Base-by-base conservation (phyloP, 2,113 vertebrate genomes). In the Vulpes lagopus region DNA sequence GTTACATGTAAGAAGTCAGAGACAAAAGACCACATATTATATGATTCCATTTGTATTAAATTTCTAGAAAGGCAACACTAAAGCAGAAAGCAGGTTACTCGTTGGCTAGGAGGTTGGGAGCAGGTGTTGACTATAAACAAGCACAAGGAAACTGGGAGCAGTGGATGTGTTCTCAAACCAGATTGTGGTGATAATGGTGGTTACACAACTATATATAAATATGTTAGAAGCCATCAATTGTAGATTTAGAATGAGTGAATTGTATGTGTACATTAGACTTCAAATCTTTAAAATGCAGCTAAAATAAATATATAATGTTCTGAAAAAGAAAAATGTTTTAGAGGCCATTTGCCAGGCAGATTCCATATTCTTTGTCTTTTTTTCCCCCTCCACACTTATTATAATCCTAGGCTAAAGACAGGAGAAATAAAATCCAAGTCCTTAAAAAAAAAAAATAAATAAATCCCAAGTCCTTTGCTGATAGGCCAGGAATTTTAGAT, bases 11-110 rank as follows among this genome's bases (percentile, higher is more conserved):
- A 86, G 76, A 90, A 94, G 19, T 59, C 65, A 95, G 23, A 89
- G 3, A 9, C 69, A 80, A 83, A 91, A 88, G n/a, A 65, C 51
- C 76, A 19, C 14, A 78, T 65, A 65, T 59, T 87, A 1, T 43
- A 19, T 92, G 27, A 85, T 80, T 95, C 20, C 69, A 74, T 89
- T 95, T 94, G 49, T 96, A 38, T 91, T n/a, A 86, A 81, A 87
- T 91, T 67, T 93, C 53, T 96, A 91, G 55, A 65, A 90, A 83
- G 67, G 20, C 32, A 55, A 73, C 82, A 87, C 55, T 83, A 57
- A 91, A 82, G n/a, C 59, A 95, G 51, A 80, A 91, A 89, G 51
- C 22, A 93, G 11, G 32, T 90, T 25, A 65, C 11, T 96, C 38
- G 11, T 79, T 83, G 76, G 55, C 43, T 69, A 35, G 78, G 11